These are phyloP conservation scores for Otus sunia DNA, from an alignment of 2,113 vertebrate species.

Conservation along the genomic window DNA sequence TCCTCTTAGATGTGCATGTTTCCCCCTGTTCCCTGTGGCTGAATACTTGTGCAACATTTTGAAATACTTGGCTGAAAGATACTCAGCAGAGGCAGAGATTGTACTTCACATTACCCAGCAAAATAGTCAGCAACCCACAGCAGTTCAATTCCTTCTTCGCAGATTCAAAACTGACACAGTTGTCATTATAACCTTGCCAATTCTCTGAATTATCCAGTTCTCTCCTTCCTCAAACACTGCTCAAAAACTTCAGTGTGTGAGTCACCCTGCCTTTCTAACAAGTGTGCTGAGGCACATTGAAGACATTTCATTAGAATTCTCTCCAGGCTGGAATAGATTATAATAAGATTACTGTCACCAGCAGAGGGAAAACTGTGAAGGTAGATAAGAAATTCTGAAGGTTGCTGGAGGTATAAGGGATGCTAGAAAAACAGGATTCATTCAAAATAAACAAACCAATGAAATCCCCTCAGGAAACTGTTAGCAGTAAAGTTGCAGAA, in stretches of 20 bases:
- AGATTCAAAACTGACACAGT: not conserved
- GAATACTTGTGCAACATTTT: not conserved
- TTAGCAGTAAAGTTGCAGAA: not conserved
- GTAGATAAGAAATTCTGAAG: constrained; percentile 49
- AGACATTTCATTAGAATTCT: constrained; percentile 37
- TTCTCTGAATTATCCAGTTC: not conserved
- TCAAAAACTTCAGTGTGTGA: not conserved
- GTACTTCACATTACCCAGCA: not conserved
- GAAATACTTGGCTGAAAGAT: not conserved
- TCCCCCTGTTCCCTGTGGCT: not conserved
- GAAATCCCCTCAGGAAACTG: not conserved
- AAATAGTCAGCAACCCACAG: not conserved
- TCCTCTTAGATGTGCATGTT: not conserved
- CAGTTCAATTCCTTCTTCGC: not conserved
- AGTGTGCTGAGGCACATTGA: not conserved
- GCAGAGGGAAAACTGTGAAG: constrained; percentile 10
- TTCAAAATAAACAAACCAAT: constrained; percentile 24
- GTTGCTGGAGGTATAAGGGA: not conserved
- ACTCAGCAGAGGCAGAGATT: not conserved
- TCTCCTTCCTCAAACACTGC: not conserved
- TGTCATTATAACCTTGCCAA: not conserved
- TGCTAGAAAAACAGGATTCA: not conserved
- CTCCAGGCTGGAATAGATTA: constrained; percentile 25
- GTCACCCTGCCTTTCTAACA: not conserved
- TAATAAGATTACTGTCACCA: constrained; percentile 37